Percentiles rank a stretch among this genome's conserved stretches.
Conservation (phyloP, 2,797 vertebrate species). For the Sebastes itinus region DNA sequence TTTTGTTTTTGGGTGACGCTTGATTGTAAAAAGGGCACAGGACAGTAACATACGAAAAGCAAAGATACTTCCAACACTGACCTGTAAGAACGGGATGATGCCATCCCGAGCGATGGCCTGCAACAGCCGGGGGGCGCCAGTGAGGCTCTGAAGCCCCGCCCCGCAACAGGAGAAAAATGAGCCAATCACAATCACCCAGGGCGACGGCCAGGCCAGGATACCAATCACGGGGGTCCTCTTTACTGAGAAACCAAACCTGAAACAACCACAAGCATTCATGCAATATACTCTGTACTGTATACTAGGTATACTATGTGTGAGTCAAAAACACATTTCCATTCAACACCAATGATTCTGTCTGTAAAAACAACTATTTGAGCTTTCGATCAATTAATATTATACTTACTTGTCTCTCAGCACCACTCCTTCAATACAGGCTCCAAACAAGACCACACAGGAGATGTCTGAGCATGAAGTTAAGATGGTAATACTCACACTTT, state of each 20-base stretch:
- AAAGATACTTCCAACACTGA: constrained; percentile 43
- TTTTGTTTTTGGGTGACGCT: too few relatives aligned
- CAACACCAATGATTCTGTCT: not conserved
- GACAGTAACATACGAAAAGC: not conserved
- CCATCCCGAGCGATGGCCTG: constrained; percentile 95
- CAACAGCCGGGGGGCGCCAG: constrained; percentile 91
- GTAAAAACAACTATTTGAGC: not conserved
- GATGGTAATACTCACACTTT: constrained; percentile 35
- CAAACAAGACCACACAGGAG: constrained; percentile 92
- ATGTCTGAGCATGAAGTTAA: constrained; percentile 87
- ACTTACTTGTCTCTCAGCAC: constrained; percentile 95
- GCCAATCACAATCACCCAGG: constrained; percentile 96
- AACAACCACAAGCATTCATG: not conserved
- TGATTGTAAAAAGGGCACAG: not conserved
- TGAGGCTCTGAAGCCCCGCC: constrained; percentile 94
- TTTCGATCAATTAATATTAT: not conserved
- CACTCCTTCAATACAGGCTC: constrained; percentile 95
- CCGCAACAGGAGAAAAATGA: constrained; percentile 98
- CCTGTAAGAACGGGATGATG: constrained; percentile 92
- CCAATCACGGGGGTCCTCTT: constrained; percentile 90
- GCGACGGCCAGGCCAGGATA: constrained; percentile 93
- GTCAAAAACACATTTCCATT: not conserved
- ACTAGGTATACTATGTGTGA: too few relatives aligned
- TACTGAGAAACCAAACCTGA: constrained; percentile 90
- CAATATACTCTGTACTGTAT: not conserved